Evolutionary conservation across 2,797 vertebrate genomes (phyloP), one percentile per base, ranked within the genome.

Genomic region (Sebastes nivosus): DNA sequence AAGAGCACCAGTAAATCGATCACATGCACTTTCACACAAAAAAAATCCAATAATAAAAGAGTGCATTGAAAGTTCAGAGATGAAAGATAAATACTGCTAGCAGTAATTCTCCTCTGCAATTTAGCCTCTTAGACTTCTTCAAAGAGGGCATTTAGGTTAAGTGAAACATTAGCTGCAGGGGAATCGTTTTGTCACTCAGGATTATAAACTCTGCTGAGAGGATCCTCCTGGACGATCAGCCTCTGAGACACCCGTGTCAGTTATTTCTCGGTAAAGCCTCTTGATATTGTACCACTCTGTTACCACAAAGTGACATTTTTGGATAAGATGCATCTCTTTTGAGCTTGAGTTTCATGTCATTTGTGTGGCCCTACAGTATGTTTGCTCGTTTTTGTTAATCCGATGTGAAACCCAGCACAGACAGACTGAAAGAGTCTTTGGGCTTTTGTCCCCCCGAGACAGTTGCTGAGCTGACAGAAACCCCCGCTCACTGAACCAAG

Each of bases 401-500:
- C 61, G 29, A 13, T 71, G 67, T 67, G 63, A 79, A 85, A 57
- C 54, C 34, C 54, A 18, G 38, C n/a, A 9, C 79, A 85, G 76
- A 79, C 59, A 75, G 67, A 57, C 67, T 66, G 68, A 81, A 58
- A 71, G 38, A 59, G 9, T 72, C 64, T 81, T 75, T 84, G 64
- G 71, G 70, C 72, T 79, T 80, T 81, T 85, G 75, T 79, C 42
- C 76, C 67, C 82, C 65, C 81, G 71, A 86, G 73, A 73, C 79
- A 46, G 76, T 66, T 78, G 82, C 86, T 92, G 86, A 91, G 81
- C 86, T 42, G 30, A 77, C 76, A 84, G 77, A 89, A 92, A 79
- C 32, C 69, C 46, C 52, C n/a, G 27, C 64, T 78, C 72, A 67
- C 61, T 83, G 70, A 86, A 72, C 74, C 69, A 64, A 24, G 27